Evolutionary conservation across 2,797 vertebrate species (phyloP).

Genomic region (Chanos chanos): DNA sequence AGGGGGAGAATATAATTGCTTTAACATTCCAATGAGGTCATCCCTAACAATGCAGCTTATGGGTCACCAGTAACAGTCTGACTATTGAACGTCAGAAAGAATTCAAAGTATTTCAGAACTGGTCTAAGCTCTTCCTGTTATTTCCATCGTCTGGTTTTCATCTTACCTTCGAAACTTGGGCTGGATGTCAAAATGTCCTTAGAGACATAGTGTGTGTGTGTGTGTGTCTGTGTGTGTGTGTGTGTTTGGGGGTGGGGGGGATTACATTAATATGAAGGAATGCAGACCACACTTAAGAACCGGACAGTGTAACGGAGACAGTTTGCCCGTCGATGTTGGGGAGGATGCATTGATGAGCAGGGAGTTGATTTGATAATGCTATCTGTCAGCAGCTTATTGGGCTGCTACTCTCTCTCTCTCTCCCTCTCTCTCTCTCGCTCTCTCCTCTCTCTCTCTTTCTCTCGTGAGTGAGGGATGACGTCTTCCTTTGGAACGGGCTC

Average conservation of each 20-base stretch:
- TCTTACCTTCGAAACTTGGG: slow-evolving; percentile 30
- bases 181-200: slow-evolving; percentile 32
- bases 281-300: slow-evolving; percentile 17
- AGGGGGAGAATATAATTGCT: slow-evolving; percentile 29
- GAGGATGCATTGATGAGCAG: slow-evolving; percentile 22
- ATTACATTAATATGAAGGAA: slow-evolving; percentile 34
- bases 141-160: slow-evolving; percentile 43
- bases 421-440: neutral
- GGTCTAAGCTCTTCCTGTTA: slow-evolving; percentile 46
- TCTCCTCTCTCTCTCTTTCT: neutral
- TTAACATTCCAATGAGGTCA: slow-evolving; percentile 51
- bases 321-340: slow-evolving; percentile 26
- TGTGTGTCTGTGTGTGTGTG: neutral
- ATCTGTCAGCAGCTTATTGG: slow-evolving; percentile 22
- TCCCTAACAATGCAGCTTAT: slow-evolving; percentile 40
- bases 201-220: slow-evolving; percentile 16
- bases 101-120: slow-evolving; percentile 48
- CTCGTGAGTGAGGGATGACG: slow-evolving; percentile 37
- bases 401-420: slow-evolving; percentile 17
- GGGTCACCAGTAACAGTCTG: slow-evolving; percentile 37
- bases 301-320: slow-evolving; percentile 19
- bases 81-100: slow-evolving; percentile 32
- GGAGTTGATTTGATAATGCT: slow-evolving; percentile 16
- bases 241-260: neutral
- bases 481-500: slow-evolving; percentile 42